Conservation (phyloP, 2,888 invertebrate genomes). For the Conomelus anceps region DNA sequence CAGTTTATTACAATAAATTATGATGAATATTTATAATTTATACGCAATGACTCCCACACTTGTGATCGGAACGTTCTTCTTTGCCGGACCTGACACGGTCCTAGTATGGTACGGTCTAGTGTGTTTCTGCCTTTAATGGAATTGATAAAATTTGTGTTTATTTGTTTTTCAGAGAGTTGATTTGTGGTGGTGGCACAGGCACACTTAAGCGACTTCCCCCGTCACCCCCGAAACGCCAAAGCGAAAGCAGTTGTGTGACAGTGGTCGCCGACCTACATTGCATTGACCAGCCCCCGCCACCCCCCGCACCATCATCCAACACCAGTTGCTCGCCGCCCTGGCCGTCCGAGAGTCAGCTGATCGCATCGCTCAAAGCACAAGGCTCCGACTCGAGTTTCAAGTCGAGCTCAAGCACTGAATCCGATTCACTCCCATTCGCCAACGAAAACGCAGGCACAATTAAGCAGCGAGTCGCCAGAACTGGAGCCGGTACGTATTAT, state of each 20-base stretch:
- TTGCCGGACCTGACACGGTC: too few relatives aligned
- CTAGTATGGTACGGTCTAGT: too few relatives aligned
- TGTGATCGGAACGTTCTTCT: too few relatives aligned
- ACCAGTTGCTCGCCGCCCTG: conserved; percentile 52
- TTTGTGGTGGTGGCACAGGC: conserved; percentile 23
- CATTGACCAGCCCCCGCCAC: conserved; percentile 26
- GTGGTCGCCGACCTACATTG: conserved; percentile 38
- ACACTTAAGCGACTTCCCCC: conserved; percentile 67
- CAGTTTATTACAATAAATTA: too few relatives aligned
- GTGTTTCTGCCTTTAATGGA: too few relatives aligned
- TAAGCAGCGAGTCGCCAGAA: conserved; percentile 63
- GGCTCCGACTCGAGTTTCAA: conserved; percentile 79
- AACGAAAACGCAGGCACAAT: conserved; percentile 99
- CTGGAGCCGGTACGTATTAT: conserved; percentile 31
- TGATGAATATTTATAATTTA: too few relatives aligned
- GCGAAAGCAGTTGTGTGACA: conserved; percentile 30
- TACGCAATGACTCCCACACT: too few relatives aligned
- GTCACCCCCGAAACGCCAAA: conserved; percentile 59
- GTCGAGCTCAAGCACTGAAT: conserved; percentile 94
- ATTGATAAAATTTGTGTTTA: conserved; percentile 2
- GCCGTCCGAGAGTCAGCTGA: conserved; percentile 43
- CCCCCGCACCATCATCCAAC: conserved; percentile 12
- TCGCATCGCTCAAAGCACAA: conserved; percentile 44
- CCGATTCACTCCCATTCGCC: conserved; percentile 93
- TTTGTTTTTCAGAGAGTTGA: conserved; percentile 25